phyloP scores from a whole-genome alignment of 53 echinoderm and acorn worm species.

The Arbacia lixula region DNA sequence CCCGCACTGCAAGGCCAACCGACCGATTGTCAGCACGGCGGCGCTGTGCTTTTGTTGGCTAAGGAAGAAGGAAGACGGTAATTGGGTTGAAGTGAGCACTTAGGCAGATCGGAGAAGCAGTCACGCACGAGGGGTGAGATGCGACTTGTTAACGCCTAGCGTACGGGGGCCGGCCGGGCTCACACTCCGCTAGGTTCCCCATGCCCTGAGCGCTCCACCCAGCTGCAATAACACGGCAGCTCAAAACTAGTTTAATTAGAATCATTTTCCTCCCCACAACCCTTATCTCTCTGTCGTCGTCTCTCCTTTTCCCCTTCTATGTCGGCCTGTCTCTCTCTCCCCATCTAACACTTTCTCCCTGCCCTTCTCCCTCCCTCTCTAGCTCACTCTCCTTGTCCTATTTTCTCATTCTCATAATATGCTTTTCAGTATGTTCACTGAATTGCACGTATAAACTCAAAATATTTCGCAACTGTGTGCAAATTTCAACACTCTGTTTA shows the following conservation, averaged over 20 bases:
- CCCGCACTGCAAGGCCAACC: too few relatives aligned
- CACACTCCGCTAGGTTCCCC: constrained; percentile 5
- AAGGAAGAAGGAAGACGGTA: not conserved
- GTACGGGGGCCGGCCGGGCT: constrained; percentile 22
- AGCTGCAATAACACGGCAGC: constrained; percentile 47
- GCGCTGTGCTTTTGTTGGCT: not conserved
- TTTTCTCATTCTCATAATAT: too few relatives aligned
- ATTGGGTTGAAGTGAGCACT: not conserved
- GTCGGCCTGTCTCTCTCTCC: not conserved
- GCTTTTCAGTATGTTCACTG: too few relatives aligned
- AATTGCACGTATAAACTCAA: too few relatives aligned
- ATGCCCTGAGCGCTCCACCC: constrained; percentile 18
- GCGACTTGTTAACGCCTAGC: constrained; percentile 32
- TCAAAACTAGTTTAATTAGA: constrained; percentile 57
- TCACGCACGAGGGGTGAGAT: constrained; percentile 4
- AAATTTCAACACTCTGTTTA: too few relatives aligned
- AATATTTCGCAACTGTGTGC: too few relatives aligned
- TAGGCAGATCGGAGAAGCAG: not conserved
- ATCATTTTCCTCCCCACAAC: constrained; percentile 11
- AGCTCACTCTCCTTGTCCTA: not conserved
- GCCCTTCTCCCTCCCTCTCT: not conserved
- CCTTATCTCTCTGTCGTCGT: constrained; percentile 1
- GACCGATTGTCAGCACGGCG: not conserved
- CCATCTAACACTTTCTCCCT: constrained; percentile 7
- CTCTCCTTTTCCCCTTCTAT: not conserved